Percentiles rank a stretch among this genome's conserved stretches.
Conservation (phyloP, 2,113 vertebrate genomes). For the Rhipidura dahli region DNA sequence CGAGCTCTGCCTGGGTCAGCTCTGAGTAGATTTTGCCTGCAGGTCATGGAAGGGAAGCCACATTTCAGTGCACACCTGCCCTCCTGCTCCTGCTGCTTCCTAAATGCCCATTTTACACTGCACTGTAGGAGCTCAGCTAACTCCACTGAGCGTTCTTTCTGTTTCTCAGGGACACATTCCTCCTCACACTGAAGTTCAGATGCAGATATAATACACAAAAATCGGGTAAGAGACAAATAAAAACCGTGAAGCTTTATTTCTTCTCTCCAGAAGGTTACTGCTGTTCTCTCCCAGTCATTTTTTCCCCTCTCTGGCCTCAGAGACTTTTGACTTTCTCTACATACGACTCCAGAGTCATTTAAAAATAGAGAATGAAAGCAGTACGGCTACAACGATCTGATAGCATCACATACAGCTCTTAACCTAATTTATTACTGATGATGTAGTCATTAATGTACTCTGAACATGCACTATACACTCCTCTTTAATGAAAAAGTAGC, state of each 20-base stretch:
- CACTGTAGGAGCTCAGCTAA: background rate
- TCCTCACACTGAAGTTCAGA: background rate
- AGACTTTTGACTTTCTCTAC: constrained; percentile 10
- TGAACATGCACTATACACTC: constrained; percentile 6
- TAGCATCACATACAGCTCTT: constrained; percentile 26
- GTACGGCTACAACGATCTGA: background rate
- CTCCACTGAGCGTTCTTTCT: background rate
- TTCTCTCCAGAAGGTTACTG: background rate
- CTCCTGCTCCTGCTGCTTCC: background rate
- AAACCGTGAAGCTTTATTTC: background rate
- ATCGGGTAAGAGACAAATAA: background rate
- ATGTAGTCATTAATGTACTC: constrained; percentile 56
- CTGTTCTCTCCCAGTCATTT: background rate
- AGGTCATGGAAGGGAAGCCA: background rate
- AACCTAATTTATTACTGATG: constrained; percentile 53
- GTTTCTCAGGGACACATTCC: background rate
- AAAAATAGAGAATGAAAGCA: constrained; percentile 27
- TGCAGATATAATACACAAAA: background rate
- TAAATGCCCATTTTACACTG: background rate
- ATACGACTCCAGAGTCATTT: background rate
- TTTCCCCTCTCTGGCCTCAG: background rate
- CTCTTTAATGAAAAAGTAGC: constrained; percentile 47
- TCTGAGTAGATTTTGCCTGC: background rate
- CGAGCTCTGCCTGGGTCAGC: background rate
- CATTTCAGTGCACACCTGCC: fast-evolving